Percentiles rank a stretch among this genome's conserved stretches.
phyloP scores from a whole-genome alignment of 1,140 invertebrate genomes.

The Helicoverpa armigera region DNA sequence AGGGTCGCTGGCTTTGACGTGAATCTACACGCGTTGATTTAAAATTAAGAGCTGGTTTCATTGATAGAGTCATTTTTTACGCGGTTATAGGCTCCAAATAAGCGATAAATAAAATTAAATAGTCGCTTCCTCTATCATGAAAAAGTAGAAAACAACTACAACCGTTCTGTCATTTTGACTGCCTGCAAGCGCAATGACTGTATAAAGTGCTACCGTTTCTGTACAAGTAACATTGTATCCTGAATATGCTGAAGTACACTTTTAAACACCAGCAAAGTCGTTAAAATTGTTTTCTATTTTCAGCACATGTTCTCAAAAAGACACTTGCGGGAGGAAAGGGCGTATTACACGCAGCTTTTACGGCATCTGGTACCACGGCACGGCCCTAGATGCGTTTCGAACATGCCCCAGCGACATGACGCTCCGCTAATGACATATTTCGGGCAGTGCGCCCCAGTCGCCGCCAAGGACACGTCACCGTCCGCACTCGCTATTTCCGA shows the following conservation, averaged over 20 bases:
- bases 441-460: constrained; percentile 63
- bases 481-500: constrained; percentile 73
- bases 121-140: not conserved
- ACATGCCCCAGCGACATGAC: constrained; percentile 53
- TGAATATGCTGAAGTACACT: not conserved
- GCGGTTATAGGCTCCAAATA: constrained; percentile 22
- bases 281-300: constrained; percentile 5
- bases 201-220: not conserved
- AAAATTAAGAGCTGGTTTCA: constrained; percentile 50
- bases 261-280: not conserved
- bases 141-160: constrained; percentile 4
- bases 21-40: constrained; percentile 33
- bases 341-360: not conserved
- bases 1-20: constrained; percentile 33
- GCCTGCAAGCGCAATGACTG: not conserved
- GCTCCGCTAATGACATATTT: constrained; percentile 75
- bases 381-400: constrained; percentile 42
- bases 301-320: not conserved
- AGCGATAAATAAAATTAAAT: constrained; percentile 31
- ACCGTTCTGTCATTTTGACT: not conserved
- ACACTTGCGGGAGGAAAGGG: not conserved
- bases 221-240: not conserved
- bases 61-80: constrained; percentile 35
- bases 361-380: not conserved
- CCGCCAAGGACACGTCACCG: constrained; percentile 79